A percentile compares a stretch with the other conserved stretches of the same genome.
These are phyloP conservation scores for Panulirus ornatus DNA, from an alignment of 1,140 invertebrate genomes.

Conservation along the genomic window DNA sequence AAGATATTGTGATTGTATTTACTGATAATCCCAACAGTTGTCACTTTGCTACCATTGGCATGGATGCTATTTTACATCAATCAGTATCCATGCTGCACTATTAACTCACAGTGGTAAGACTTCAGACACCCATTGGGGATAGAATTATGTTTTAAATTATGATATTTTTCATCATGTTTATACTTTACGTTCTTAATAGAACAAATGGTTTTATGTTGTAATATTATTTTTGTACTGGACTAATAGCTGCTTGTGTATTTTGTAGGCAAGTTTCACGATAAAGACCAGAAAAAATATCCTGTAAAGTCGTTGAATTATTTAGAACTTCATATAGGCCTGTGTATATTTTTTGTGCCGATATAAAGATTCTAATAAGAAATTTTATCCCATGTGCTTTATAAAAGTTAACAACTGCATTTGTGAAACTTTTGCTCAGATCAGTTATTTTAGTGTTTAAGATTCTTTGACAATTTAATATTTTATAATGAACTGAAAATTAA, in stretches of 20 bases:
- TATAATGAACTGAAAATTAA: too few species aligned
- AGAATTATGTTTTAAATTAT: background rate
- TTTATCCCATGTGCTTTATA: background rate
- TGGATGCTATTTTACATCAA: background rate
- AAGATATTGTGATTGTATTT: background rate
- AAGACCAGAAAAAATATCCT: background rate
- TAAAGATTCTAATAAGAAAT: background rate
- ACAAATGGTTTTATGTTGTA: conserved; percentile 59
- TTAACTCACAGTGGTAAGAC: background rate
- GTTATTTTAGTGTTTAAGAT: conserved; percentile 51
- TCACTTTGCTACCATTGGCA: background rate
- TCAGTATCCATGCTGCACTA: background rate
- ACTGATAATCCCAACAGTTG: background rate
- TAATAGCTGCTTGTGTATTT: conserved; percentile 62
- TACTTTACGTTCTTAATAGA: background rate
- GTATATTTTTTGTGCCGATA: conserved; percentile 37
- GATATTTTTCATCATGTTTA: background rate
- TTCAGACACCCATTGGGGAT: background rate
- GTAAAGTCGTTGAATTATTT: conserved; percentile 49
- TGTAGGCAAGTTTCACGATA: conserved; percentile 62
- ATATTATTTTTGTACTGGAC: conserved; percentile 69
- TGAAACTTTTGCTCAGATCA: conserved; percentile 57
- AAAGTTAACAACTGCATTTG: conserved; percentile 22
- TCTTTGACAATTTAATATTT: conserved; percentile 30
- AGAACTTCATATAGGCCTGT: conserved; percentile 49